Conservation (phyloP, 2,888 invertebrate species). For the Napeogenes inachia region DNA sequence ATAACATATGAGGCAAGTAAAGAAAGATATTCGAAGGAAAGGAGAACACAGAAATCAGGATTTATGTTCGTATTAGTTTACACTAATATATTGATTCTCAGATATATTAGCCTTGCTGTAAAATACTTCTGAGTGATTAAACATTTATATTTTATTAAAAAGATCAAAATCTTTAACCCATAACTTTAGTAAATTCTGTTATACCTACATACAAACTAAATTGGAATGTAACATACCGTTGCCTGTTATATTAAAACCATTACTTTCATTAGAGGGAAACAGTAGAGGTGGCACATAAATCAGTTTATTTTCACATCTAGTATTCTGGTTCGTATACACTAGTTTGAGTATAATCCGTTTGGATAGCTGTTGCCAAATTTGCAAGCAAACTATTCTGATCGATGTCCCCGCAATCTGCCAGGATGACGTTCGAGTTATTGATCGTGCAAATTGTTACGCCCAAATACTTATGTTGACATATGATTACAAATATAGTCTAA, state of each 20-base stretch:
- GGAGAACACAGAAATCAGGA: too few species aligned
- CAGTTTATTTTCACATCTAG: slow-evolving; percentile 27
- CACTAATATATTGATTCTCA: too few species aligned
- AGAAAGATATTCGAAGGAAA: too few species aligned
- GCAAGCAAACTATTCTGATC: slow-evolving; percentile 60
- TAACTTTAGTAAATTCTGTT: too few species aligned
- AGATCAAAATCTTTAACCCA: too few species aligned
- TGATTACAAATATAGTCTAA: not conserved
- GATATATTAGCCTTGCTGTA: too few species aligned
- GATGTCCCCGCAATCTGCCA: slow-evolving; percentile 61
- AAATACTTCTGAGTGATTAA: too few species aligned
- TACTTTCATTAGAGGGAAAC: slow-evolving; percentile 9
- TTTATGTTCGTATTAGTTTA: too few species aligned
- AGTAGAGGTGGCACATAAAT: slow-evolving; percentile 24
- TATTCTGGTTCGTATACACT: slow-evolving; percentile 24
- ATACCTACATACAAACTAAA: too few species aligned
- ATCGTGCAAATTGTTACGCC: slow-evolving; percentile 33
- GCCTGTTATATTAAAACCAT: slow-evolving; percentile 7
- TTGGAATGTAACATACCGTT: not conserved
- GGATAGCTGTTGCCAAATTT: slow-evolving; percentile 64
- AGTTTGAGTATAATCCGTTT: slow-evolving; percentile 45
- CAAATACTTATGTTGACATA: slow-evolving; percentile 7
- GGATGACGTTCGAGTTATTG: slow-evolving; percentile 48
- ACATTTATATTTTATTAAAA: too few species aligned
- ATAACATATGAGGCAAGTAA: too few species aligned